These are phyloP conservation scores for Argyrosomus regius DNA, from an alignment of 2,797 vertebrate genomes.

Conservation along the genomic window DNA sequence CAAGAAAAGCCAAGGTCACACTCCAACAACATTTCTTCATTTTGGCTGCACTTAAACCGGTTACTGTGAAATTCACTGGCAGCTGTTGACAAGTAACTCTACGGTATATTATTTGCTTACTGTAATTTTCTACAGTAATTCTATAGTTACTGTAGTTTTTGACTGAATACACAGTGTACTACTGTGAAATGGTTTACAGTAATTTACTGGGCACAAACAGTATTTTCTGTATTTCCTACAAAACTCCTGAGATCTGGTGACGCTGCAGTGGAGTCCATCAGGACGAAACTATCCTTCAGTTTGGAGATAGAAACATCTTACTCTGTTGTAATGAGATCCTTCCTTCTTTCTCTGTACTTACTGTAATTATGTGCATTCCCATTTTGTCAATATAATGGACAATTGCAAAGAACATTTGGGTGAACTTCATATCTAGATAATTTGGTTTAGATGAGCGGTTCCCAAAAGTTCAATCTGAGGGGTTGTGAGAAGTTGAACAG, in stretches of 20 bases:
- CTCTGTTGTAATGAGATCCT: background rate
- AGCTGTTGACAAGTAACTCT: too few species aligned
- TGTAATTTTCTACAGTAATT: too few species aligned
- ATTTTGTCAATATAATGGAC: background rate
- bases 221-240: background rate
- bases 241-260: background rate
- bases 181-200: too few species aligned
- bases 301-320: background rate
- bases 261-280: background rate
- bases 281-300: too few species aligned
- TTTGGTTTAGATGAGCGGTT: background rate
- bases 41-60: background rate
- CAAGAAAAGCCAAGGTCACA: background rate
- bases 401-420: background rate
- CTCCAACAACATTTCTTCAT: background rate
- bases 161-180: too few species aligned
- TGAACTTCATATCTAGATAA: background rate
- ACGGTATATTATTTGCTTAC: too few species aligned
- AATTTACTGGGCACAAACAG: too few species aligned
- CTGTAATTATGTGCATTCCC: background rate
- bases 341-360: background rate
- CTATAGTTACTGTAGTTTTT: too few species aligned
- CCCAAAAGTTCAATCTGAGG: background rate
- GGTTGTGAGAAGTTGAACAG: background rate
- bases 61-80: too few species aligned